Evolutionary conservation across 2,888 invertebrate genomes (phyloP), one percentile per base, ranked within the genome.

Genomic region (Ennomos fuscantarius): DNA sequence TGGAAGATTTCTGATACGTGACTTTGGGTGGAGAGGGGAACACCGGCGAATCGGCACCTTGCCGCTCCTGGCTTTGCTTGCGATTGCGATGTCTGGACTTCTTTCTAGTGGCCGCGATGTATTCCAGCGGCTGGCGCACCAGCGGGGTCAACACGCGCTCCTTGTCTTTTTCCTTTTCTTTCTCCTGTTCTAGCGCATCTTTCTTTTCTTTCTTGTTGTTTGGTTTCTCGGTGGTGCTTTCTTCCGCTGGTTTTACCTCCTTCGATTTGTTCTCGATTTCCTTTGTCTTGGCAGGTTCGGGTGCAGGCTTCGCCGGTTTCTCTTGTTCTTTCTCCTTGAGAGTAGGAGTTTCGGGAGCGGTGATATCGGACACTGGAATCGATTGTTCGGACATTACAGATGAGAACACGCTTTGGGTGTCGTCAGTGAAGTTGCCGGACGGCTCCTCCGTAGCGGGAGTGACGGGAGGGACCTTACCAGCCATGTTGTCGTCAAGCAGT

Each of bases 381-480:
- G 95, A 95, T 73, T 94, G 93, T 85, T 95, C 95, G 48, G 96
- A 96, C 83, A 96, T 94, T 10, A 94, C 95, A 34, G 96, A 96
- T 11, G 96, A 96, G 66, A 96, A 89, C 40, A 96, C 93, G 83
- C 96, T 96, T 69, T 95, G 95, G 12, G 94, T 94, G 71, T 95
- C 95, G 73, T 96, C 96, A 47, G 95, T 95, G 62, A 93, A 90
- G 72, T 94, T 95, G 45, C 92, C 93, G 31, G 94, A 94, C 8
- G 93, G 78, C 39, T 95, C 94, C 67, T 95, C 95, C 44, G 93
- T 93, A 40, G 94, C 94, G 45, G 95, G 95, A 5, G 95, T 95
- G 12, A 94, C 95, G 8, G 95, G 95, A 37, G 95, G 95, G 46
- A 94, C 95, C 76, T 94, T 94, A 13, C 93, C 84, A 3, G 85